Evolutionary conservation across 2,888 invertebrate genomes (phyloP).

Genomic region (Meteorus cinctellus): DNA sequence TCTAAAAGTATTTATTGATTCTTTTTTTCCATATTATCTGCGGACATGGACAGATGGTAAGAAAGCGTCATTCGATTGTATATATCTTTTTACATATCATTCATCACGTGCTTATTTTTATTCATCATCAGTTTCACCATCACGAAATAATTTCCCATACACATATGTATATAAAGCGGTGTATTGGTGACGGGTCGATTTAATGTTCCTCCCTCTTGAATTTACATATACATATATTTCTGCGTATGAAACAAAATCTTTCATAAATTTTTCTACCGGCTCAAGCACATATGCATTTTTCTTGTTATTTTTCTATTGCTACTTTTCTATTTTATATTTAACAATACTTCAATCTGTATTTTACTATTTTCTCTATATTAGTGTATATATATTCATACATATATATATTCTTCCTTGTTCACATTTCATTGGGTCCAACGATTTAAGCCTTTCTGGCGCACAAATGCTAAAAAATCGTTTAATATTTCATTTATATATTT

Average conservation of each 20-base stretch:
- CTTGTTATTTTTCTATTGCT: constrained; percentile 20
- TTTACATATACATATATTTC: not conserved
- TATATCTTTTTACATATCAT: constrained; percentile 35
- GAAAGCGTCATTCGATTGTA: constrained; percentile 67
- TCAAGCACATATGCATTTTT: constrained; percentile 31
- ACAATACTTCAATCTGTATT: not conserved
- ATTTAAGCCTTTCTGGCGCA: not conserved
- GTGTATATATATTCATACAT: not conserved
- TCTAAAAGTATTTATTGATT: constrained; percentile 42
- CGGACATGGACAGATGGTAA: constrained; percentile 73
- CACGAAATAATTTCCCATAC: constrained; percentile 38
- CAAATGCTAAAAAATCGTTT: not conserved
- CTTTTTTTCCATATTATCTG: constrained; percentile 62
- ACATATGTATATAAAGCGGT: constrained; percentile 16
- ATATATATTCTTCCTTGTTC: not conserved
- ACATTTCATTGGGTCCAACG: not conserved
- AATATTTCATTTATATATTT: not conserved
- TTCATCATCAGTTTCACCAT: constrained; percentile 40
- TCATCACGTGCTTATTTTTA: constrained; percentile 35
- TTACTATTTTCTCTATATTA: not conserved
- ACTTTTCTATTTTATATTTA: not conserved
- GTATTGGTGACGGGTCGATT: constrained; percentile 1
- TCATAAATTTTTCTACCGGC: constrained; percentile 33
- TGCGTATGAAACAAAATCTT: constrained; percentile 21
- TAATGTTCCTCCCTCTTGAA: not conserved